A percentile compares a stretch with the other conserved stretches of the same genome.
These are phyloP conservation scores for Xiphophorus couchianus DNA, from an alignment of 2,113 vertebrate genomes.

Conservation along the genomic window DNA sequence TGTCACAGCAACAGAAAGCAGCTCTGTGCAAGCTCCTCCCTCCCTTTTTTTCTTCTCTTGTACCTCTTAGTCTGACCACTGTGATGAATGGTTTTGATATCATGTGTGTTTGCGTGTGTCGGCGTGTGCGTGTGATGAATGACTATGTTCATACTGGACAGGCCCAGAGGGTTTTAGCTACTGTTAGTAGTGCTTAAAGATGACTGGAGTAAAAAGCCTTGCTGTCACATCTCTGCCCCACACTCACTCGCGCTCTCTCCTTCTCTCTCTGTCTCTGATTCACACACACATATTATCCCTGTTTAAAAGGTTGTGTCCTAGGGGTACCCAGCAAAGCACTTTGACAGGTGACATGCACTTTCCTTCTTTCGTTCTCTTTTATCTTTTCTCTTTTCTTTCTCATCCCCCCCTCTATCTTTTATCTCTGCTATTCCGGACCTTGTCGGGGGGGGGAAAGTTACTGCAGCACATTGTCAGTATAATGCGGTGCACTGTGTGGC, in stretches of 20 bases:
- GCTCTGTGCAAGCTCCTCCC: conserved; percentile 42
- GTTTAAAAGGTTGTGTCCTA: conserved; percentile 58
- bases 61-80: conserved; percentile 45
- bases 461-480: conserved; percentile 14
- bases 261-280: conserved; percentile 11
- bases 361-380: conserved; percentile 31
- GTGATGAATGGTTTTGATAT: conserved; percentile 76
- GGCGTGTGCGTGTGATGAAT: conserved; percentile 62
- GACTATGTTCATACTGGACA: conserved; percentile 62
- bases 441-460: conserved; percentile 15
- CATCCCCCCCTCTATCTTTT: conserved; percentile 23
- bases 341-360: conserved; percentile 62
- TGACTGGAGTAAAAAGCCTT: conserved; percentile 71
- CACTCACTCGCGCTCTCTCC: conserved; percentile 26
- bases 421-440: conserved; percentile 40
- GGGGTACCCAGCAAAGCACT: conserved; percentile 41
- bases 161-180: conserved; percentile 68
- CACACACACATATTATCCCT: conserved; percentile 50
- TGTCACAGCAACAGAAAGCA: conserved; percentile 22
- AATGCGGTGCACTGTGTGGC: background rate
- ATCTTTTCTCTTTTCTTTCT: conserved; percentile 17
- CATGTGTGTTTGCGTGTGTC: conserved; percentile 25
- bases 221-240: conserved; percentile 59
- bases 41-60: conserved; percentile 24
- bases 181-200: conserved; percentile 77